Evolutionary conservation across 2,113 vertebrate genomes (phyloP).

Genomic region (Paradoxurus hermaphroditus): DNA sequence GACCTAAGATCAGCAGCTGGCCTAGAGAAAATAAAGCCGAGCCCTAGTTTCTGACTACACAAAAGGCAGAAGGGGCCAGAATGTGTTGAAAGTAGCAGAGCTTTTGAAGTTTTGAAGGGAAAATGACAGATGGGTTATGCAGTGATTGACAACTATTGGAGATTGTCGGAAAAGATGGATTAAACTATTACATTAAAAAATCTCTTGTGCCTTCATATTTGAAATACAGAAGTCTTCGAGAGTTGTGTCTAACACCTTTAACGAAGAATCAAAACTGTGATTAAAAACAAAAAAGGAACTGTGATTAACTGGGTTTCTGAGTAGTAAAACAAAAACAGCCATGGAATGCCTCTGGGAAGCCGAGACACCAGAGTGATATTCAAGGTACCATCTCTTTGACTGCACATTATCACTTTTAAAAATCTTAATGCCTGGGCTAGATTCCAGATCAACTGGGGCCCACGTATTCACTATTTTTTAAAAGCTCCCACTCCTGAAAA

Average conservation of each 20-base stretch:
- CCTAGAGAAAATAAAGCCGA: not conserved
- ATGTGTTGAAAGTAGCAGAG: not conserved
- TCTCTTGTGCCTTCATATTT: not conserved
- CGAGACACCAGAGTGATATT: not conserved
- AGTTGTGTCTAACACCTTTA: not conserved
- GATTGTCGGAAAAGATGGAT: not conserved
- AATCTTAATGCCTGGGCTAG: not conserved
- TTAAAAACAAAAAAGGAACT: not conserved
- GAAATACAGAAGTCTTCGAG: not conserved
- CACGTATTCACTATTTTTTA: not conserved
- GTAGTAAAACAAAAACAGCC: not conserved
- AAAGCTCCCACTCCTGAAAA: not conserved
- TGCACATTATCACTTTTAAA: not conserved
- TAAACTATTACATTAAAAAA: not conserved
- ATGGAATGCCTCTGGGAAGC: not conserved
- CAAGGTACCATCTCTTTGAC: not conserved
- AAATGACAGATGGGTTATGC: not conserved
- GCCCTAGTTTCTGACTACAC: not conserved
- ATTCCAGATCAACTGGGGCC: not conserved
- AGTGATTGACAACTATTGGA: not conserved
- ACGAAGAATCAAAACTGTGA: not conserved
- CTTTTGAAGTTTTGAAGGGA: not conserved
- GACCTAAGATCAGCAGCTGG: not conserved
- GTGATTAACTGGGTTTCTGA: not conserved
- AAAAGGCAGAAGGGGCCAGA: not conserved